Evolutionary conservation across 2,797 vertebrate species (phyloP).

Genomic region (Triplophysa bombifrons): DNA sequence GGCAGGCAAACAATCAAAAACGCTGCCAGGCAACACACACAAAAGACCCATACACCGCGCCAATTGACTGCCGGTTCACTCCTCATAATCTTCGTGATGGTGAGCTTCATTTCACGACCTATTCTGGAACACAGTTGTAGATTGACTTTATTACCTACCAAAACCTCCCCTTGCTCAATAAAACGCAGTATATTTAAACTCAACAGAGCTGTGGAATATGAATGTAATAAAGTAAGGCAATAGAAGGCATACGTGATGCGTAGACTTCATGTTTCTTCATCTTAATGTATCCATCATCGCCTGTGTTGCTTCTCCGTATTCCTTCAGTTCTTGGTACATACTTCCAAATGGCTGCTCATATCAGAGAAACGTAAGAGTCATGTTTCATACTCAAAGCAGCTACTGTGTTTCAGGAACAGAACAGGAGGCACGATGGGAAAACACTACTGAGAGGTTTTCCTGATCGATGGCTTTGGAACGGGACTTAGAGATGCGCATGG

Average conservation of each 20-base stretch:
- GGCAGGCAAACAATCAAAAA: constrained; percentile 44
- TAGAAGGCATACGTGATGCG: constrained; percentile 1
- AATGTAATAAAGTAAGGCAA: constrained; percentile 38
- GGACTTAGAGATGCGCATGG: neutral
- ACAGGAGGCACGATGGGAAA: constrained; percentile 35
- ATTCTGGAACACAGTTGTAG: constrained; percentile 31
- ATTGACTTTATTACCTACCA: constrained; percentile 30
- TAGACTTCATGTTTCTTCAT: constrained; percentile 10
- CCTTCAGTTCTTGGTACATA: constrained; percentile 12
- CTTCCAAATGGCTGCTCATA: neutral
- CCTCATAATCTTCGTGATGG: constrained; percentile 28
- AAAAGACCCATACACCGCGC: constrained; percentile 31
- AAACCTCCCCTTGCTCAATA: constrained; percentile 15
- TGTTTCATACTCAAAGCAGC: constrained; percentile 23
- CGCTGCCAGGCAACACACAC: constrained; percentile 35
- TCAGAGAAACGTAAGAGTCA: constrained; percentile 10
- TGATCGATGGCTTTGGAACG: constrained; percentile 16
- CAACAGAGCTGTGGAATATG: constrained; percentile 19
- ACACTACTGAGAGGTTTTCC: constrained; percentile 29
- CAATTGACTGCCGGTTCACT: constrained; percentile 25
- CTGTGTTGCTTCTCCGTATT: neutral
- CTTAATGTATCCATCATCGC: constrained; percentile 12
- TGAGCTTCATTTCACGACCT: constrained; percentile 41
- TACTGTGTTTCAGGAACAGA: constrained; percentile 11
- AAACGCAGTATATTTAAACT: constrained; percentile 8